Evolutionary conservation across 2,888 invertebrate species (phyloP).

Genomic region (Drosophila cognata): DNA sequence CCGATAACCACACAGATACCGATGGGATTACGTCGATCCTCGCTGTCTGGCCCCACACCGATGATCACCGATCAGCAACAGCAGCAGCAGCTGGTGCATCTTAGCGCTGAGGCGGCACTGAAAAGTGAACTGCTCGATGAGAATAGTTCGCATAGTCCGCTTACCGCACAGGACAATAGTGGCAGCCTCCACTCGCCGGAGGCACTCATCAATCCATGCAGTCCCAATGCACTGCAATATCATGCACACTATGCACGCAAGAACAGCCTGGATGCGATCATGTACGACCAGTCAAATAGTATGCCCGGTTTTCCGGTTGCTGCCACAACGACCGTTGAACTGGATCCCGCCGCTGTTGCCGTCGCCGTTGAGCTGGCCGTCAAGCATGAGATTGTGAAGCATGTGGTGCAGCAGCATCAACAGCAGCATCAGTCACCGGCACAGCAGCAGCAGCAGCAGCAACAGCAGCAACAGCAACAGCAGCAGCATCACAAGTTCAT

Average conservation of each 20-base stretch:
- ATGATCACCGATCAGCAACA: constrained; percentile 81
- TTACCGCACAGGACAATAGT: constrained; percentile 60
- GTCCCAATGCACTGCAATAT: constrained; percentile 72
- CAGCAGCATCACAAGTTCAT: constrained; percentile 85
- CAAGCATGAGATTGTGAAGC: constrained; percentile 87
- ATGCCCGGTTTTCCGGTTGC: constrained; percentile 80
- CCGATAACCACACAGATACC: constrained; percentile 87
- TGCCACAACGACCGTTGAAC: constrained; percentile 62
- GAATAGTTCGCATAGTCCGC: constrained; percentile 87
- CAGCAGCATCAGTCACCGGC: constrained; percentile 86
- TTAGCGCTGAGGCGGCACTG: constrained; percentile 85
- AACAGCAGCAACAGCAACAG: constrained; percentile 87
- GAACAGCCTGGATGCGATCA: constrained; percentile 81
- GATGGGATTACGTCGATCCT: constrained; percentile 88
- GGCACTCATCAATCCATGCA: constrained; percentile 78
- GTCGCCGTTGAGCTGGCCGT: constrained; percentile 83
- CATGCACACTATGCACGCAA: constrained; percentile 78
- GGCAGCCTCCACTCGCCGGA: constrained; percentile 75
- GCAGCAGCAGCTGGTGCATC: constrained; percentile 69
- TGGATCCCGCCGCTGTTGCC: constrained; percentile 79
- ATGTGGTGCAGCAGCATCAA: constrained; percentile 87
- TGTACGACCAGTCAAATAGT: constrained; percentile 82
- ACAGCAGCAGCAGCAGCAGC: constrained; percentile 86
- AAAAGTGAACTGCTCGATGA: constrained; percentile 91
- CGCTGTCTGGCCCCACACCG: constrained; percentile 86